Evolutionary conservation across 2,113 vertebrate species (phyloP).

Genomic region (Sclerurus mexicanus): DNA sequence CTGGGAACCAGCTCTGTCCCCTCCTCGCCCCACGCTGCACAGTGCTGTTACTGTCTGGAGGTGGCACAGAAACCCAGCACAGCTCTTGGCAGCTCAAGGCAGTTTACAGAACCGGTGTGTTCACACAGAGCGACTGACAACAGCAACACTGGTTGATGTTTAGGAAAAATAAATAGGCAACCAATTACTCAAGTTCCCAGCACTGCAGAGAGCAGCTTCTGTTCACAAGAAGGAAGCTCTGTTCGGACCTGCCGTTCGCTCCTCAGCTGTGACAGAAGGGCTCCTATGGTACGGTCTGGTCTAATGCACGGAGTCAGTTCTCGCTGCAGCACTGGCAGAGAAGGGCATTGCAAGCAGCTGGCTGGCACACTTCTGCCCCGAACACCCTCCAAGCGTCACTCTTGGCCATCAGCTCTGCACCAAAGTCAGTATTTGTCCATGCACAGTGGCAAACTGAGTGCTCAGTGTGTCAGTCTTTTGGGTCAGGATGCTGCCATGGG

Average conservation of each 20-base stretch:
- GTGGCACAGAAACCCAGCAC: not conserved
- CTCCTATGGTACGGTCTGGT: too few relatives aligned
- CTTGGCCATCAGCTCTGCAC: not conserved
- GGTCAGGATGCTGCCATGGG: not conserved
- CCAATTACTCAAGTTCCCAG: slow-evolving; percentile 32
- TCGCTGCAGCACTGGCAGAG: not conserved
- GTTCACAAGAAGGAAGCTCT: not conserved
- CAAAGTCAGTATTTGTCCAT: slow-evolving; percentile 46
- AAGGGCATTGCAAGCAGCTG: not conserved
- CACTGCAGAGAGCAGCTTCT: not conserved
- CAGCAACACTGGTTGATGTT: not conserved
- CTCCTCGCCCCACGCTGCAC: not conserved
- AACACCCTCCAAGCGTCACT: not conserved
- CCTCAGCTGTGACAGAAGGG: not conserved
- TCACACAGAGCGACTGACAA: not conserved
- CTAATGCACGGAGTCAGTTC: not conserved
- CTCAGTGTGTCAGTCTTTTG: slow-evolving; percentile 1
- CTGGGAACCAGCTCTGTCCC: not conserved
- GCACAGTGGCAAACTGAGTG: not conserved
- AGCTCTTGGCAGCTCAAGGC: not conserved
- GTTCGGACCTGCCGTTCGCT: not conserved
- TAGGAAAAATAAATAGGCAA: slow-evolving; percentile 31
- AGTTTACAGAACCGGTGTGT: not conserved
- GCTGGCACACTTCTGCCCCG: not conserved
- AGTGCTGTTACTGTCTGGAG: not conserved